These are phyloP conservation scores for Quadroppia sp. DNA, from an alignment of 2,888 invertebrate genomes.

Conservation along the genomic window DNA sequence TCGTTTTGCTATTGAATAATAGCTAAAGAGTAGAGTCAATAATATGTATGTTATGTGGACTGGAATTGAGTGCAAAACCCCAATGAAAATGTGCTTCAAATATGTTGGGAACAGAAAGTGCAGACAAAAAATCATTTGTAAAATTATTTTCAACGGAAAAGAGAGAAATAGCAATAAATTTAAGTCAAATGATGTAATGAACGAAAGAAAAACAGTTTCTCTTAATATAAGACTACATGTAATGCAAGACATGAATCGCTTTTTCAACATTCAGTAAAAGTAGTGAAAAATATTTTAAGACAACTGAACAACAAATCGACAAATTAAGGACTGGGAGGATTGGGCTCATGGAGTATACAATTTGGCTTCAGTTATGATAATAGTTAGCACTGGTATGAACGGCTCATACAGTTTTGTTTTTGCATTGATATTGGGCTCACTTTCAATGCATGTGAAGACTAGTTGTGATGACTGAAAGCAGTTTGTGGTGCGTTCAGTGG, in stretches of 20 bases:
- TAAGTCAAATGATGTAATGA: constrained; percentile 29
- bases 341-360: not conserved
- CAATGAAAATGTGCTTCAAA: constrained; percentile 23
- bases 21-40: too few species aligned
- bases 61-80: not conserved
- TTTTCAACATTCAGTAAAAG: not conserved
- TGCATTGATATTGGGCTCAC: constrained; percentile 22
- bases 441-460: not conserved
- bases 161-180: constrained; percentile 14
- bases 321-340: not conserved
- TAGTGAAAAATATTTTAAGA: constrained; percentile 4
- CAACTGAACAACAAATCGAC: constrained; percentile 1
- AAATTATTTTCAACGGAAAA: not conserved
- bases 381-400: not conserved
- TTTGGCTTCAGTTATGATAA: not conserved
- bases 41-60: not conserved
- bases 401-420: not conserved
- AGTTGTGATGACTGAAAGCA: not conserved
- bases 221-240: not conserved
- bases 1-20: not conserved
- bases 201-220: constrained; percentile 16
- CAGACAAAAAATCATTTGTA: not conserved
- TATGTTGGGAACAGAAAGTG: not conserved
- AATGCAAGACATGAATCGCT: constrained; percentile 9
- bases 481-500: not conserved